Evolutionary conservation across 2,888 invertebrate species (phyloP), one percentile per base, ranked within the genome.

Genomic region (Drosophila nr. perissopoda): DNA sequence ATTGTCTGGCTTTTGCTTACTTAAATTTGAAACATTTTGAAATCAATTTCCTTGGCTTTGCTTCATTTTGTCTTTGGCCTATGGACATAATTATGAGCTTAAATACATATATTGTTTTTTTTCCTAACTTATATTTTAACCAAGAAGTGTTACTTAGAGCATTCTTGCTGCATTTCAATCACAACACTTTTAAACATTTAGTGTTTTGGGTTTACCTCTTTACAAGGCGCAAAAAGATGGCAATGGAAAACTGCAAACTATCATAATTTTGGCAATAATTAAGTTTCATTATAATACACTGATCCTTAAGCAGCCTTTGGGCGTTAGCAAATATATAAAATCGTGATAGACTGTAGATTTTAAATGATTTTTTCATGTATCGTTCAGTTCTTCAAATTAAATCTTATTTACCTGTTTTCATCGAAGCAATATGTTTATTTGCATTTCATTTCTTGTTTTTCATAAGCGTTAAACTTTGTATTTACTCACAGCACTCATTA

Each of bases 81-180:
- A 69, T 48, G 45, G 34, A 45, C 61, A 68, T 79, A 77, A 73
- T 84, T 82, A 70, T 62, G 57, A 65, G 8, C n/a, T 13, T 38
- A 18, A 11, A 33, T 11, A 31, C 4, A 31, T 36, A 16, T 38
- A 40, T 49, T 45, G 34, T 33, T 2, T n/a, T n/a, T 61, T 36
- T 11, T n/a, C 31, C 36, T 40, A 36, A 40, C 31, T 21, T 29
- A 10, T 3, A 59, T n/a, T 29, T 42, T 29, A 57, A 16, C 5
- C 16, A 10, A 16, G 13, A n/a, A 38, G 18, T n/a, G 16, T 18
- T n/a, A 6, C 7, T 36, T n/a, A 13, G 7, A 34, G 13, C 34
- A 7, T 13, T 57, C 18, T n/a, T 16, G 10, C 29, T 40, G 16
- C 29, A n/a, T n/a, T 38, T 29, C 4, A 31, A 57, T 21, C 29